A percentile compares a stretch with the other conserved stretches of the same genome.
Conservation (phyloP, 2,797 vertebrate species). For the Arrhamphus sclerolepis region DNA sequence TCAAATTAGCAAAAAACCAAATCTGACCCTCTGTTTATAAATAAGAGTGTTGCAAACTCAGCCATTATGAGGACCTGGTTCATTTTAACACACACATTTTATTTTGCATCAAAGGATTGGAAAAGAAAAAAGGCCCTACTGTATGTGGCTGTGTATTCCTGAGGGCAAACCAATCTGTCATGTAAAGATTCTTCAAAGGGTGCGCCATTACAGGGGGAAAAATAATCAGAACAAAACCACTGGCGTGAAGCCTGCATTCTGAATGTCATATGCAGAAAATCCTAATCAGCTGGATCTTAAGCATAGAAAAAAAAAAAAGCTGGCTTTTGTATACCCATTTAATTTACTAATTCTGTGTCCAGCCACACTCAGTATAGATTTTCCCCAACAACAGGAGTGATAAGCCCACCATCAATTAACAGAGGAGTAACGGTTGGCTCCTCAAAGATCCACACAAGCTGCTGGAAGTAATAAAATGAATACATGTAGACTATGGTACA, state of each 20-base stretch:
- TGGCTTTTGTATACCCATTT: background rate
- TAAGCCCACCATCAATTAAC: slow-evolving; percentile 62
- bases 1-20: background rate
- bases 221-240: slow-evolving; percentile 63
- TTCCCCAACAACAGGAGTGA: slow-evolving; percentile 56
- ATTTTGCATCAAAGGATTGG: slow-evolving; percentile 82
- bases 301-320: slow-evolving; percentile 27
- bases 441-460: slow-evolving; percentile 23
- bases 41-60: slow-evolving; percentile 33
- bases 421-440: slow-evolving; percentile 38
- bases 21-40: background rate
- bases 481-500: slow-evolving; percentile 3
- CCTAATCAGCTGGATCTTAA: slow-evolving; percentile 42
- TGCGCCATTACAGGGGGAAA: slow-evolving; percentile 67
- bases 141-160: slow-evolving; percentile 82
- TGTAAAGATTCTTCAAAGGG: slow-evolving; percentile 69
- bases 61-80: slow-evolving; percentile 32
- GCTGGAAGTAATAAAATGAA: slow-evolving; percentile 18
- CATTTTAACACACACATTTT: slow-evolving; percentile 82
- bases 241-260: slow-evolving; percentile 33
- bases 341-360: slow-evolving; percentile 64
- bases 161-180: slow-evolving; percentile 81
- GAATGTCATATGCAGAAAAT: slow-evolving; percentile 64
- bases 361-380: slow-evolving; percentile 63
- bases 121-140: slow-evolving; percentile 68